phyloP scores from a whole-genome alignment of 1,140 invertebrate genomes.

The Pygmarrhopalites habei region DNA sequence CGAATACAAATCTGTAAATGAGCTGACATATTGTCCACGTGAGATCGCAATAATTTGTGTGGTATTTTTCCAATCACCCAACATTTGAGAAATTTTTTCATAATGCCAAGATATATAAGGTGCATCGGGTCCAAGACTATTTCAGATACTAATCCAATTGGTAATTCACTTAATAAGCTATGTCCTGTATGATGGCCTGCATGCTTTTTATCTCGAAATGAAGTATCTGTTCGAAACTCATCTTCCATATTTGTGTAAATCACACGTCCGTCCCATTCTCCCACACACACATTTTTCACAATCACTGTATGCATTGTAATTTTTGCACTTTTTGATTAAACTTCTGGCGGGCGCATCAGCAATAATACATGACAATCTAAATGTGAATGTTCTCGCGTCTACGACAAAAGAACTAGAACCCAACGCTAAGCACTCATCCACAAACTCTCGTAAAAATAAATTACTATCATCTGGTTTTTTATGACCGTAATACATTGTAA shows the following conservation, averaged over 20 bases:
- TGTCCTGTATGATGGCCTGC: conserved; percentile 17
- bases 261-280: conserved; percentile 26
- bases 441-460: conserved; percentile 19
- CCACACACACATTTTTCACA: conserved; percentile 43
- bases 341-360: conserved; percentile 31
- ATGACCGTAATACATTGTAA: conserved; percentile 13
- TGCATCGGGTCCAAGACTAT: conserved; percentile 40
- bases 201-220: neutral
- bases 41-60: neutral
- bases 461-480: conserved; percentile 13
- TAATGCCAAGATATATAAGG: conserved; percentile 33
- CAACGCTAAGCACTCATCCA: conserved; percentile 25
- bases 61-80: conserved; percentile 16
- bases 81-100: conserved; percentile 28
- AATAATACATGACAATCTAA: conserved; percentile 18
- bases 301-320: conserved; percentile 40
- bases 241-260: conserved; percentile 7
- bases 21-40: conserved; percentile 17
- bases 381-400: neutral
- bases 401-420: neutral
- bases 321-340: conserved; percentile 13
- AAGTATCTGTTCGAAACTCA: neutral
- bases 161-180: conserved; percentile 13
- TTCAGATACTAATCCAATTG: conserved; percentile 31
- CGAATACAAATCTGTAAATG: conserved; percentile 6